These are phyloP conservation scores for Chondrilla cf. caribensis DNA, from an alignment of 37 sponge, comb jelly and placozoan genomes.

Conservation along the genomic window DNA sequence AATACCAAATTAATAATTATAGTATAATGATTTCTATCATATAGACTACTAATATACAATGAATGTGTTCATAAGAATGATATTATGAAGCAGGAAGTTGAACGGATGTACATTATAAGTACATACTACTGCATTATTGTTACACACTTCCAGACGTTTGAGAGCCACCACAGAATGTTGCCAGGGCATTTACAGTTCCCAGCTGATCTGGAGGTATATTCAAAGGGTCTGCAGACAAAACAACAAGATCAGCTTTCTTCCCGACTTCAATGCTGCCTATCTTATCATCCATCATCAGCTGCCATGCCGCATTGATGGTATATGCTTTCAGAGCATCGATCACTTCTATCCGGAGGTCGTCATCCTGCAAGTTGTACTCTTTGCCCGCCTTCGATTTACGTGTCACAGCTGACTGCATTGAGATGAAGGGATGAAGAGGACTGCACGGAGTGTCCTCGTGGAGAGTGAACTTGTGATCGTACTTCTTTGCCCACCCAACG, in stretches of 20 bases:
- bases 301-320: conserved; percentile 62
- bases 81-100: no score
- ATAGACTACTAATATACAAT: no score
- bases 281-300: conserved; percentile 45
- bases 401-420: conserved; percentile 41
- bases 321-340: conserved; percentile 63
- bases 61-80: no score
- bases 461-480: conserved; percentile 23
- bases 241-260: conserved; percentile 65
- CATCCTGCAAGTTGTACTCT: neutral
- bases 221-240: conserved; percentile 48
- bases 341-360: conserved; percentile 22
- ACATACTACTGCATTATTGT: no score
- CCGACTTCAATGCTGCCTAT: conserved; percentile 71
- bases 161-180: no score
- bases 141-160: no score
- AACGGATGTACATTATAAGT: no score
- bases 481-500: conserved; percentile 18
- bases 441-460: conserved; percentile 48
- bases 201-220: conserved; percentile 38
- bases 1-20: no score
- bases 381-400: conserved; percentile 5
- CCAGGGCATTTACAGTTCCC: conserved; percentile 18
- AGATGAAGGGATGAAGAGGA: conserved; percentile 31
- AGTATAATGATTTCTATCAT: no score